Evolutionary conservation across 1,140 invertebrate genomes (phyloP), one percentile per base, ranked within the genome.

Genomic region (Papilio polytes): DNA sequence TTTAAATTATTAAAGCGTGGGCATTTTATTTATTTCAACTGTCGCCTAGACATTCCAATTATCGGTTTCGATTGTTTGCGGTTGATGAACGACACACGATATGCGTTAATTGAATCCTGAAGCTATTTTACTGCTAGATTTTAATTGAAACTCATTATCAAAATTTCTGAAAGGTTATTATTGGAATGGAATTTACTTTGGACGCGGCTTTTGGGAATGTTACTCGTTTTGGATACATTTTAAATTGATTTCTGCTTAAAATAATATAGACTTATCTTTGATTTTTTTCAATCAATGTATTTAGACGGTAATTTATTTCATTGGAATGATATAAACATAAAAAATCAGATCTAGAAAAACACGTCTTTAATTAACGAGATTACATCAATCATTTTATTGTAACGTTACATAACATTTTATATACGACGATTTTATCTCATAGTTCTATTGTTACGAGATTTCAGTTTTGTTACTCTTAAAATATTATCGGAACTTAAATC

Each of bases 41-140:
- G 26, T 70, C 13, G 63, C 26, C 12, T 70, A 70, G 63, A 70
- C 63, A 70, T 70, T 70, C 63, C 63, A 70, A 70, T 70, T 70
- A 70, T 36, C 15, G 63, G 22, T 36, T 31, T 31, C 63, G 63
- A 15, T 31, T 70, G 26, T 70, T 70, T 70, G 63, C 63, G 63
- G 63, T 70, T 70, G 63, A 70, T 22, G 26, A 59, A 9, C 56
- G 56, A 8, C 56, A 59, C n/a, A 22, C 36, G 36, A 20, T 20
- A 59, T n/a, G 20, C 56, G 56, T 7, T 59, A 59, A 59, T 59
- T 59, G 56, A 59, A 59, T 59, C 20, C 56, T 59, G 56, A 59
- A 59, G n/a, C 56, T 22, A 59, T 59, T 59, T 59, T 59, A 1
- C 56, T 59, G 56, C 56, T 59, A 22, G n/a, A 59, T 59, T 59